These are phyloP conservation scores for Ectemnius cavifrons DNA, from an alignment of 2,888 invertebrate species.

Conservation along the genomic window DNA sequence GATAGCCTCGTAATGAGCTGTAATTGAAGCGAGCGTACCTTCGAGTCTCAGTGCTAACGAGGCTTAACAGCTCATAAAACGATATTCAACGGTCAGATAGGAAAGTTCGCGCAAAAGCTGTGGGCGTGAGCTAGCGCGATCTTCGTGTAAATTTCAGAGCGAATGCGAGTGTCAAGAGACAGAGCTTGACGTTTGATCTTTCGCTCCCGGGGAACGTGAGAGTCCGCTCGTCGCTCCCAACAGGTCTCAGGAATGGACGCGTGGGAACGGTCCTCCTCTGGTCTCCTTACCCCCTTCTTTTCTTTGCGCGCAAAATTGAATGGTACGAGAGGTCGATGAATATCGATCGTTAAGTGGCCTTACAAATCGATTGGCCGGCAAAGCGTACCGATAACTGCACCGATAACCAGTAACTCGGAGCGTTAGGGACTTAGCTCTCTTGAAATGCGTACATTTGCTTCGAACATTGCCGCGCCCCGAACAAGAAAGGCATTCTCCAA, in stretches of 20 bases:
- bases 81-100: constrained; percentile 3
- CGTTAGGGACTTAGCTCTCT: no score
- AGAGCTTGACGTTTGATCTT: constrained; percentile 52
- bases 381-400: constrained; percentile 55
- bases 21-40: not conserved
- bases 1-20: not conserved
- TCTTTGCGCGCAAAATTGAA: constrained; percentile 57
- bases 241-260: constrained; percentile 47
- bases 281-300: constrained; percentile 40
- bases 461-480: no score
- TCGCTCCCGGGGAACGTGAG: constrained; percentile 51
- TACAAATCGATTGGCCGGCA: constrained; percentile 42
- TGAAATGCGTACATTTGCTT: no score
- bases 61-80: constrained; percentile 5
- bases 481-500: no score
- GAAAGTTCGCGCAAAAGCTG: no score
- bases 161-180: constrained; percentile 27
- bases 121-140: constrained; percentile 19
- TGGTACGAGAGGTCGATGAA: constrained; percentile 52
- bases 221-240: constrained; percentile 35
- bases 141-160: constrained; percentile 25
- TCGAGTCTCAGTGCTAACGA: not conserved
- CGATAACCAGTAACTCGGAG: constrained; percentile 44
- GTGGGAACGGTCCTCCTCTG: constrained; percentile 48
- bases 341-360: constrained; percentile 56